phyloP scores from a whole-genome alignment of 2,797 vertebrate species.

The Mormyrus hasselquistii region DNA sequence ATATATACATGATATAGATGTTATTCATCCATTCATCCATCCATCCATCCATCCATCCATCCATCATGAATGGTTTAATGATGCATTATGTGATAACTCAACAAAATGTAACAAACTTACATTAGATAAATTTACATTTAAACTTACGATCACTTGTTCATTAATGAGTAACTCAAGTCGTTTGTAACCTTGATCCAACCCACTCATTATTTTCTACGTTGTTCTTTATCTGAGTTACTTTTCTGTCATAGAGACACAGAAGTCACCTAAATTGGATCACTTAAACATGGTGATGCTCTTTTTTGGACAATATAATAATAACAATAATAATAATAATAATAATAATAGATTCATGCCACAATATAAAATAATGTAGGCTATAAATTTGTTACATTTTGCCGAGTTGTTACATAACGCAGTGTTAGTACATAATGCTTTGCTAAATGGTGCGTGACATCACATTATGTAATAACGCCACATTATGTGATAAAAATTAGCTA shows the following conservation, averaged over 20 bases:
- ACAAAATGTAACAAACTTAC: background rate
- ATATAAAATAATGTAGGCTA: background rate
- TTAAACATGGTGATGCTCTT: background rate
- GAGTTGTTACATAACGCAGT: background rate
- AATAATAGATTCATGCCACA: background rate
- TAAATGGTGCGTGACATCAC: background rate
- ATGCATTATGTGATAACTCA: background rate
- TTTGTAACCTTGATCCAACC: background rate
- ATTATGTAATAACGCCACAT: background rate
- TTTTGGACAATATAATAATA: background rate
- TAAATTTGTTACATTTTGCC: background rate
- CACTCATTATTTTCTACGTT: background rate
- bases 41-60: background rate
- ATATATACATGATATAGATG: background rate
- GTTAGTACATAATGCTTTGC: background rate
- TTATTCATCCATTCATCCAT: background rate
- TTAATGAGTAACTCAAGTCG: background rate
- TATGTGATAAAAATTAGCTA: background rate
- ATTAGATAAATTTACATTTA: background rate
- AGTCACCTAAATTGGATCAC: background rate
- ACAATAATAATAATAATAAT: background rate
- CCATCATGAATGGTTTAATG: background rate
- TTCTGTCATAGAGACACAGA: background rate
- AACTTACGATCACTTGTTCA: background rate
- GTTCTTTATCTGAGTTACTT: background rate